Evolutionary conservation across 2,888 invertebrate species (phyloP).

Genomic region (Melinaea marsaeus): DNA sequence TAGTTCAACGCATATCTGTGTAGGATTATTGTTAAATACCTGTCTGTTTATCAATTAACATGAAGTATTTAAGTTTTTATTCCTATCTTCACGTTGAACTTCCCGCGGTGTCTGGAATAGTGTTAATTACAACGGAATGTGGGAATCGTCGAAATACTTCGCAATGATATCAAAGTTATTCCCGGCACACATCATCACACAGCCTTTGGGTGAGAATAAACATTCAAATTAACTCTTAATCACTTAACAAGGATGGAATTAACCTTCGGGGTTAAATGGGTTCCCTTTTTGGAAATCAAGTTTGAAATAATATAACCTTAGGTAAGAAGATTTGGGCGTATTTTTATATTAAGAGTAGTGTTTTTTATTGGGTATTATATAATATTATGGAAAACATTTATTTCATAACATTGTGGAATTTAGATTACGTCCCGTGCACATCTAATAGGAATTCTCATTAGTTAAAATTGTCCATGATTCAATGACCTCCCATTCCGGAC

Average conservation of each 20-base stretch:
- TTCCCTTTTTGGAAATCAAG: no score
- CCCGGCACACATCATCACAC: not conserved
- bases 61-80: conserved; percentile 23
- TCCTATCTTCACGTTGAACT: conserved; percentile 17
- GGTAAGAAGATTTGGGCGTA: no score
- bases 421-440: conserved; percentile 2
- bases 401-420: not conserved
- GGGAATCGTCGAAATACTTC: conserved; percentile 23
- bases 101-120: conserved; percentile 32
- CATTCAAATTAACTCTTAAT: no score
- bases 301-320: no score
- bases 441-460: conserved; percentile 29
- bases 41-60: conserved; percentile 30
- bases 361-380: no score
- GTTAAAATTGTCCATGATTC: conserved; percentile 23
- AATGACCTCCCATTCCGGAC: conserved; percentile 19
- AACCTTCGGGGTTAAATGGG: no score
- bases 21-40: conserved; percentile 11
- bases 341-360: no score
- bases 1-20: not conserved
- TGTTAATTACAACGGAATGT: conserved; percentile 35
- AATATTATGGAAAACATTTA: conserved; percentile 3
- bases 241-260: no score
- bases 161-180: conserved; percentile 21
- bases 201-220: no score